Conservation (phyloP, 2,888 invertebrate species). For the Drosophila helvetica region DNA sequence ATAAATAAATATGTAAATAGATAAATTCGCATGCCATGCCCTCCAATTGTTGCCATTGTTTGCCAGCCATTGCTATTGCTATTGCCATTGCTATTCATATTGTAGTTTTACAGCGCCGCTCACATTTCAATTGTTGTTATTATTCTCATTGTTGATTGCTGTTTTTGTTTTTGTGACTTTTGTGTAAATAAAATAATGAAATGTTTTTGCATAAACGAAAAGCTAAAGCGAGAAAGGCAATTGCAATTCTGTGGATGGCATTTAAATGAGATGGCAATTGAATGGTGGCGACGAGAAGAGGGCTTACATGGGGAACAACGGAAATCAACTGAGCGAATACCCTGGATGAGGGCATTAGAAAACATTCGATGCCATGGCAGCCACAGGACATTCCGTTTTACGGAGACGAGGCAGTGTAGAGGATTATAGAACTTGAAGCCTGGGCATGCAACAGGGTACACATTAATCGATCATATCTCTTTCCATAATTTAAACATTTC, state of each 20-base stretch:
- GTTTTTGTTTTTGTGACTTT: slow-evolving; percentile 21
- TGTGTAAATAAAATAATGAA: slow-evolving; percentile 40
- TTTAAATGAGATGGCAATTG: slow-evolving; percentile 39
- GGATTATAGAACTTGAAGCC: background rate
- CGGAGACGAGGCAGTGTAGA: too few species aligned
- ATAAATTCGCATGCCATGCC: too few species aligned
- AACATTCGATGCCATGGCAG: too few species aligned
- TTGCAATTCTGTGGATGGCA: slow-evolving; percentile 22
- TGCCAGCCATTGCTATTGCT: slow-evolving; percentile 11
- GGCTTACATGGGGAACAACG: background rate
- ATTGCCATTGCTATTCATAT: slow-evolving; percentile 7
- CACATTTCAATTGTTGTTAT: slow-evolving; percentile 7
- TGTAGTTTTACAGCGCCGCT: slow-evolving; percentile 5
- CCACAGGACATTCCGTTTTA: too few species aligned
- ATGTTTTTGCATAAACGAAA: slow-evolving; percentile 36
- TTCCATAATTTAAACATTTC: background rate
- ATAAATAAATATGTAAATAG: too few species aligned
- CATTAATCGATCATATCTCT: background rate
- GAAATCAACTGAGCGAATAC: background rate
- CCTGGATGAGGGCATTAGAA: background rate
- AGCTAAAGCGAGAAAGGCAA: too few species aligned
- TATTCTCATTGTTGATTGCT: slow-evolving; percentile 3
- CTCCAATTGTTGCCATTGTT: slow-evolving; percentile 42
- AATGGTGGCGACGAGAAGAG: too few species aligned
- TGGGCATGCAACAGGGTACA: background rate